phyloP scores from a whole-genome alignment of 1,140 invertebrate species.

The Drosophila lacteicornis region DNA sequence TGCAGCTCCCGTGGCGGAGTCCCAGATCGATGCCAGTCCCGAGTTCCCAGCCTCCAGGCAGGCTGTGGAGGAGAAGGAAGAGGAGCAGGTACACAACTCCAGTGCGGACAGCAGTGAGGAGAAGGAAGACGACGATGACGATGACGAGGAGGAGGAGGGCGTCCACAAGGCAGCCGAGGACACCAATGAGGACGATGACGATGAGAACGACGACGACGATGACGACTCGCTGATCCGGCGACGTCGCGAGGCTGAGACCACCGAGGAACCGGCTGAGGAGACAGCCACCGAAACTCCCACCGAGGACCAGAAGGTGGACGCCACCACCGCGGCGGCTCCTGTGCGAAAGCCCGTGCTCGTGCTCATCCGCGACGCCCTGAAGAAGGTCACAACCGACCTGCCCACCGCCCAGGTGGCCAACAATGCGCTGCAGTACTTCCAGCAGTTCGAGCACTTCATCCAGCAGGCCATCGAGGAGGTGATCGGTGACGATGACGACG shows the following conservation, averaged over 20 bases:
- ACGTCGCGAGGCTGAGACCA: slow-evolving; percentile 50
- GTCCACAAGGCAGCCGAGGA: slow-evolving; percentile 41
- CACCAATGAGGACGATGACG: slow-evolving; percentile 58
- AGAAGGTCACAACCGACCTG: slow-evolving; percentile 76
- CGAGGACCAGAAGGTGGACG: slow-evolving; percentile 32
- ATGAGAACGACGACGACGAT: slow-evolving; percentile 49
- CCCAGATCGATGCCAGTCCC: slow-evolving; percentile 16
- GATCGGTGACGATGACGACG: slow-evolving; percentile 76
- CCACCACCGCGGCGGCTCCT: slow-evolving; percentile 35
- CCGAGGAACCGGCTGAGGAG: slow-evolving; percentile 26
- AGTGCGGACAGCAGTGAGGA: slow-evolving; percentile 62
- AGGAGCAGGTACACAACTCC: slow-evolving; percentile 22
- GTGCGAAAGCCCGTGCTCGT: slow-evolving; percentile 73
- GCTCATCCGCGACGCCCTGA: slow-evolving; percentile 76
- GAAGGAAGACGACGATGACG: slow-evolving; percentile 31
- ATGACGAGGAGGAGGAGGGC: slow-evolving; percentile 41
- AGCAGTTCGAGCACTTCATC: slow-evolving; percentile 81
- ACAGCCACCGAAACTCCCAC: slow-evolving; percentile 31
- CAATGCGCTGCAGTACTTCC: slow-evolving; percentile 81
- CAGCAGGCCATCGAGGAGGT: slow-evolving; percentile 81
- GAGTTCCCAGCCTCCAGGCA: slow-evolving; percentile 34
- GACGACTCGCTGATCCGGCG: slow-evolving; percentile 49
- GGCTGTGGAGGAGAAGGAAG: slow-evolving; percentile 18
- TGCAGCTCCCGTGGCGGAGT: slow-evolving; percentile 30
- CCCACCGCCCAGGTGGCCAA: slow-evolving; percentile 81